Base-by-base conservation (phyloP, 2,797 vertebrate species). In the Scarus forsteni region DNA sequence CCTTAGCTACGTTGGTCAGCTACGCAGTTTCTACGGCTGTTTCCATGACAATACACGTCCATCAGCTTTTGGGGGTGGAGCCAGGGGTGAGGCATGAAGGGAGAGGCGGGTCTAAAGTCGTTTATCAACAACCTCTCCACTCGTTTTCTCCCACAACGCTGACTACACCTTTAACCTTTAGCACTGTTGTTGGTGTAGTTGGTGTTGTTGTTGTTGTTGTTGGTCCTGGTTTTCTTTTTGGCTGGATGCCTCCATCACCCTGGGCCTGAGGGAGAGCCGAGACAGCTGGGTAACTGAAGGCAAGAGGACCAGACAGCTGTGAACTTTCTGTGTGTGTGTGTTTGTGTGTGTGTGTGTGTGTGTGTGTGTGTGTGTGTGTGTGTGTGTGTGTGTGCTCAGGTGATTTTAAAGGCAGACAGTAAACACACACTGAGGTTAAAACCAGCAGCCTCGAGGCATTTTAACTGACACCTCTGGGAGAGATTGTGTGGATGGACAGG, bases 231-330 rank as follows among this genome's bases (percentile, higher is more conserved):
- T 73, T 53, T 73, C 35, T 12, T 42, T 74, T 65, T 60, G 56
- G 49, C 53, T 44, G 14, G 19, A 59, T 69, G 48, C 58, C 57
- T 72, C 65, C 7, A 18, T 75, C 52, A 60, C 18, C 40, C 57
- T 15, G 49, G 46, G 63, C 66, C 60, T 45, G 36, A 58, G 72
- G 65, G 72, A 66, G 60, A 55, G 62, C 34, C 51, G 44, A 65
- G 70, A 66, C 81, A 80, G 59, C 59, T 64, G 75, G 55, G 63
- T 56, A 72, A 66, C 3, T 13, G 7, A 55, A 64, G 35, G 45
- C 16, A 57, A 59, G 40, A n/a, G 1, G n/a, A 56, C 43, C 19
- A 10, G 59, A 62, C 7, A 0, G 39, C 54, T 55, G 13, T 46
- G 27, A 54, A 48, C 45, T 27, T 58, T 42, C 48, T 44, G 42